Evolutionary conservation across 2,888 invertebrate species (phyloP), one percentile per base, ranked within the genome.

Genomic region (Epinotia demarniana): DNA sequence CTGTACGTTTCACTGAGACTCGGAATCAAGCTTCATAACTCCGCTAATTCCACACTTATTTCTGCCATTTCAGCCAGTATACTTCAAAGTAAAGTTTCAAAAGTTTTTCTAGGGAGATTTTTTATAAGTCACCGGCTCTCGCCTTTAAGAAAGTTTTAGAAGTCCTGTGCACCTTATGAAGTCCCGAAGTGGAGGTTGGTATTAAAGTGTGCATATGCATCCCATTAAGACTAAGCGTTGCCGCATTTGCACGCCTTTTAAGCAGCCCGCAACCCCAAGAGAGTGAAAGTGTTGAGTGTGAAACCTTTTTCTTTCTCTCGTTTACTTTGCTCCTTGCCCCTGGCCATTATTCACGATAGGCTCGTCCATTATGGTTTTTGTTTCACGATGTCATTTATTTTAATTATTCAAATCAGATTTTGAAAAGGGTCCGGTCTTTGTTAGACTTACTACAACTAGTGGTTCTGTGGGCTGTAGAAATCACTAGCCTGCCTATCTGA

Each of bases 221-320:
- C 19, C 33, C 33, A 61, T 61, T 61, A 61, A 61, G n/a, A 23
- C 33, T 61, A 61, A 61, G 33, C 61, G 61, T 6, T 12, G 33
- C 61, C 16, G 60, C 60, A 60, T 60, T 60, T 27, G 60, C 60
- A 60, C 60, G 60, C 60, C 27, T 60, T 60, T 60, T 13, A 23
- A 27, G 12, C 58, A 13, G 46, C 13, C 0, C 8, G 13, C 16
- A 16, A 16, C 16, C 49, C 16, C 49, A 46, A 12, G 12, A 58
- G 23, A 58, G 23, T 58, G 19, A 19, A 12, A 12, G 9, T 58
- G 19, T 23, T 46, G 16, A 46, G 13, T 46, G 13, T 49, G 49
- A 49, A 49, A 49, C 16, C 4, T 49, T 49, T 49, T 6, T 27
- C 23, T 49, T 46, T 49, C 49, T 16, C 49, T 49, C 49, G 16